Base-by-base conservation (phyloP, 2,888 invertebrate genomes). In the Melinaea marsaeus region DNA sequence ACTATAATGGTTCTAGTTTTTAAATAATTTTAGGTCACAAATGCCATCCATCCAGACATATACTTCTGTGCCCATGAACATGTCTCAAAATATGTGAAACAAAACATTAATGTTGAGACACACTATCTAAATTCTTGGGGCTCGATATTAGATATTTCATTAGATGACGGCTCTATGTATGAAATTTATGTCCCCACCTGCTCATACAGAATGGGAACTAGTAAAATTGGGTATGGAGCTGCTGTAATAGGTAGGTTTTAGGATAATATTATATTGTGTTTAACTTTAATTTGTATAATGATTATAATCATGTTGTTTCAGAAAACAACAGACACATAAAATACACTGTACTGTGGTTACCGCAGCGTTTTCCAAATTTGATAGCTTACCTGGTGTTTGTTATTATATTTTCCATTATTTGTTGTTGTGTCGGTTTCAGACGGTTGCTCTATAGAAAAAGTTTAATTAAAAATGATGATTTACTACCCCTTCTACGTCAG, bases 151-250 rank as follows among this genome's bases (percentile, higher is more conserved):
- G 73, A 76, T n/a, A 69, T 89, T 1, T 46, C 67, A 0, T 75
- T 79, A 4, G 70, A 75, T 2, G 73, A 76, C 0, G 75, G 80
- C 13, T 70, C 81, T 22, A 79, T 94, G 66, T 91, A 93, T 74
- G 98, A 99, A 90, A 93, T 99, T 58, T 93, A 95, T 83, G 95
- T 98, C 70, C 99, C 99, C 2, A 98, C 99, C 0, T 97, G 97
- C 79, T 98, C 98, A 0, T 99, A 99, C 82, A 93, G 99, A 74
- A 99, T 99, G 99, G 99, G 99, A 1, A 96, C 95, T 32, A 80
- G 85, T 3, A 91, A 94, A 71, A 96, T 98, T 84, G 99, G 98
- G 2, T 97, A 95, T 83, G 98, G 97, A 46, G 94, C 94, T 69
- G 95, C 95, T 7, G 88, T 96, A 61, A 84, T 97, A 72, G 95